Conservation (phyloP, 2,113 vertebrate genomes). For the Leptodactylus fuscus region DNA sequence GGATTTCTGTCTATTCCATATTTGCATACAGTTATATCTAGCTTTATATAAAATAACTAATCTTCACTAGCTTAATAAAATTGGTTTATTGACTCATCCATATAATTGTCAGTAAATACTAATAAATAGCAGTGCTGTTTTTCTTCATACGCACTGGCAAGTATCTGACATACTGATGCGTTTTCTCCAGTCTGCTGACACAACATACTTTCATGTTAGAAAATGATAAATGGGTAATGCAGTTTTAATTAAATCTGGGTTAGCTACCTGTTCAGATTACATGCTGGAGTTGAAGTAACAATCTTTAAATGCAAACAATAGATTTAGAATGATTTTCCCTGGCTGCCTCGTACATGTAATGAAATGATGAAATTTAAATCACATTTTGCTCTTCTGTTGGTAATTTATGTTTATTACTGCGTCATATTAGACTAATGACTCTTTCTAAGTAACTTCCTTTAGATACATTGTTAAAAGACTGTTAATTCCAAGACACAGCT, state of each 20-base stretch:
- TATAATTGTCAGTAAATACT: conserved; percentile 3
- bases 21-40: not conserved
- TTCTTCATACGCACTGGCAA: conserved; percentile 9
- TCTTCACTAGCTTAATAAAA: not conserved
- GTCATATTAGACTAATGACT: conserved; percentile 25
- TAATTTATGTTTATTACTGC: conserved; percentile 29
- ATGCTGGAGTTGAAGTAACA: conserved; percentile 42
- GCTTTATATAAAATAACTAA: not conserved
- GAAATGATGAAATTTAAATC: conserved; percentile 33
- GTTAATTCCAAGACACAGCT: not conserved
- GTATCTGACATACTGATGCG: conserved; percentile 40
- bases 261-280: conserved; percentile 52
- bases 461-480: not conserved
- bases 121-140: conserved; percentile 30
- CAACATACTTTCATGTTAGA: conserved; percentile 32
- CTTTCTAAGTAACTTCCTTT: conserved; percentile 15
- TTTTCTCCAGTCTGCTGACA: conserved; percentile 40
- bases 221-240: conserved; percentile 51
- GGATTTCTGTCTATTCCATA: not conserved
- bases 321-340: conserved; percentile 46
- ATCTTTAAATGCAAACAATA: conserved; percentile 57
- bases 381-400: conserved; percentile 25
- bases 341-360: conserved; percentile 18
- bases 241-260: conserved; percentile 54
- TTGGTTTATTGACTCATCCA: not conserved